Evolutionary conservation across 2,113 vertebrate genomes (phyloP), one percentile per base, ranked within the genome.

Genomic region (Ochotona princeps): DNA sequence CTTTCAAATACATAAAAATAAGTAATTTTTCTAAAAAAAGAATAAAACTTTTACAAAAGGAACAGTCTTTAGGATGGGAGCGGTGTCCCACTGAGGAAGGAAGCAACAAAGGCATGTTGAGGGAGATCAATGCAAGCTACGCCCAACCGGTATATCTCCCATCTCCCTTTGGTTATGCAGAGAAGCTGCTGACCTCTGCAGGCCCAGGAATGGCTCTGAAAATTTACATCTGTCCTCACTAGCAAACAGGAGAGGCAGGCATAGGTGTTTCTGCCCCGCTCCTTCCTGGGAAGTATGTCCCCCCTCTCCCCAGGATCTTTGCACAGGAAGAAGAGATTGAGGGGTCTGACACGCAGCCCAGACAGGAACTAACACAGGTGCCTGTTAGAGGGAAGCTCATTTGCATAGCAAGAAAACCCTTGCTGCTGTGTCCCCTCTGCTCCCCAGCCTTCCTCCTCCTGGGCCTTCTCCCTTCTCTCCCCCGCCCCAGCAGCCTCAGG

Each of bases 1-100:
- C 54, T 57, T 57, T 57, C 54, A 57, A 57, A 57, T 20, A 57
- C 54, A 57, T 57, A 57, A 57, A 57, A 57, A 57, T 57, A 57
- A 57, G 38, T 44, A 57, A 2, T 57, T 57, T 57, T 57, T 57
- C 54, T 57, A 17, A 57, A 57, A 57, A 57, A 57, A 57, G 17
- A 57, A 57, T 15, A 57, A 57, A 4, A 13, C 54, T 57, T 57
- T 57, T 57, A 57, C 13, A 3, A 57, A 57, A 57, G 15, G 54
- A 12, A 44, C 32, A 38, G 21, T 30, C 49, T 81, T 91, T 87
- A 44, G 17, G 61, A 26, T 17, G 73, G 57, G 15, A 78, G 30
- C 38, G 83, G 28, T 25, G 28, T 60, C 47, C 35, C 70, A 92
- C 90, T 83, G 47, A 61, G 74, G 72, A 90, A 94, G 49, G 26